Base-by-base conservation (phyloP, 2,797 vertebrate species). In the Cuculus canorus region DNA sequence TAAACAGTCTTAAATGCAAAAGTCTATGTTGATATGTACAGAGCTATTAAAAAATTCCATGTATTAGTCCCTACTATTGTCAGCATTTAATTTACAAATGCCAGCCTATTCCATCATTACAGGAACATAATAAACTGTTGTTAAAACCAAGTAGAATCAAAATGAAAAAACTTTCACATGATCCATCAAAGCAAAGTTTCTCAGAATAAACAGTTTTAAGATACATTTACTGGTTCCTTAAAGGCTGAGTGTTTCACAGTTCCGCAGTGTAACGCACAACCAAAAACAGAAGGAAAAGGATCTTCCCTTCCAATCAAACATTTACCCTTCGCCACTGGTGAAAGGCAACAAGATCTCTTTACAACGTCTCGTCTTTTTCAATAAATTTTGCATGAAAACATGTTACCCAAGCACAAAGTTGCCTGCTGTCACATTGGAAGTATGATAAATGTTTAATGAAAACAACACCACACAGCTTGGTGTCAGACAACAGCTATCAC, bases 331-430 rank as follows among this genome's bases (percentile, higher is more conserved):
- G 96, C 98, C 98, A 98, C 97, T 82, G 93, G 98, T 98, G 98
- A 99, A 98, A 98, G 98, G 98, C 98, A 98, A 98, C 97, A 98
- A 98, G 98, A 98, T 98, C 98, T 98, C 98, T 98, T 98, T 97
- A 98, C 98, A 98, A 97, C 92, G 60, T 92, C 98, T 98, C 96
- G 89, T 98, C 98, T 98, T 98, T 98, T 98, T 98, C 98, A 98
- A 99, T 99, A 98, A 99, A 99, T 99, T 98, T 99, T 99, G 99
- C 99, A 99, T 99, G 99, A 98, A 98, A 98, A 99, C 98, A 98
- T 97, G 98, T 98, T 98, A 98, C 97, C 96, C 97, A 97, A 98
- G 98, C 98, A 98, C 98, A 97, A 98, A 98, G 98, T 98, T 98
- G 98, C 98, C 98, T 99, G 98, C 99, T 99, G 99, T 98, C 99